Base-by-base conservation (phyloP, 2,888 invertebrate genomes). In the Osedax frankpressi region DNA sequence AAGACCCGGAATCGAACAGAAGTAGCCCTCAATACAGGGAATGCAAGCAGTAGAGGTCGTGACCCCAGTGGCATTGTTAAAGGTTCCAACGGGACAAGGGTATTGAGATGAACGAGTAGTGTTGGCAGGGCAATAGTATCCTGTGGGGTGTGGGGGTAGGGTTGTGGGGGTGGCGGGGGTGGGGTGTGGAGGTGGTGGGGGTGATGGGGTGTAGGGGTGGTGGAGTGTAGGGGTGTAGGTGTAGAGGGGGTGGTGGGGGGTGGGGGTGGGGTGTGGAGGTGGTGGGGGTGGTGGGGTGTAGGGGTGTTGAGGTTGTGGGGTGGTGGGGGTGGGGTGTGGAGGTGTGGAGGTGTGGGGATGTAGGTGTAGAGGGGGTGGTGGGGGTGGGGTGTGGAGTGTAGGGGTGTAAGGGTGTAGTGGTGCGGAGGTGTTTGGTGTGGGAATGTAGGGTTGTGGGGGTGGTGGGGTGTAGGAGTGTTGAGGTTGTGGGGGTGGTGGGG, bases 41-140 rank as follows among this genome's bases (percentile, higher is more conserved):
- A 78, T 77, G 74, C 83, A 83, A 73, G 82, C 81, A 1, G 78
- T 73, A 0, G 77, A 63, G 2, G 44, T 74, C 1, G 79, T 78
- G 3, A 78, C 75, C 73, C 80, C 78, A 0, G 82, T 82, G 26
- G 77, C 69, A 73, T 82, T 82, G 74, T 78, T 81, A 77, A 79
- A 82, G 0, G 81, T 82, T 26, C 81, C 81, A 2, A 29, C 27
- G 3, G 81, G 83, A 71, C 83, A 83, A 14, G 83, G 82, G 76
- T 75, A 79, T 74, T 81, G 73, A 2, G 70, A 77, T 3, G 79
- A 76, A 30, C 74, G 74, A 3, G 78, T 79, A 2, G 83, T 82
- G 74, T 81, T 81, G 28, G 75, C 77, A 30, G 79, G 79, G 71
- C 83, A 83, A 77, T 81, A 83, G 74, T 77, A 79, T 1, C 83